Evolutionary conservation across 1,140 invertebrate species (phyloP), one percentile per base, ranked within the genome.

Genomic region (Drosophila ficusphila): DNA sequence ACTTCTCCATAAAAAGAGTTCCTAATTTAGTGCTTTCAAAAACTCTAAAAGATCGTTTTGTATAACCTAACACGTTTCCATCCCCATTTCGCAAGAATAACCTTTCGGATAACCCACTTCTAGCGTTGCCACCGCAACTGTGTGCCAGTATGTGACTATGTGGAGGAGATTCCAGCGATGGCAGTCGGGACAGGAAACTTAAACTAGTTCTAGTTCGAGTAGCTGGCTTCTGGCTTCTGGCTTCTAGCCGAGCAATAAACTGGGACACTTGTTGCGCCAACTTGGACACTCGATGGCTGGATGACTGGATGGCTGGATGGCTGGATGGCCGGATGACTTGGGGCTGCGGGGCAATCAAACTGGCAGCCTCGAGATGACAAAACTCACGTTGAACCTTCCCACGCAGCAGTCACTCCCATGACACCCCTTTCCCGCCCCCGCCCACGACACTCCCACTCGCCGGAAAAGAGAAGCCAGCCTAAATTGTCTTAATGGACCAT

Each of bases 401-500:
- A 86, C 82, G 82, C 82, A 75, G 46, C 39, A 19, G 39, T 33
- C 12, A 39, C 39, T 64, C 56, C 60, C 60, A 34, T 64, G 27
- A 21, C 49, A 12, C 21, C 21, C 49, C 51, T 7, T n/a, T 9
- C n/a, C 34, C 49, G 19, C 21, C 21, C 49, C 51, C 4, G 19
- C 12, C n/a, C 25, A 21, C 25, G 38, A 23, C 7, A 18, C 18
- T 38, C 31, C 39, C 52, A 21, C 36, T 9, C 18, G 12, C 25
- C 18, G 42, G 41, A 71, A 72, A 72, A 53, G 33, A 73, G 65
- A 69, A 61, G 79, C 67, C 82, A 75, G 81, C 69, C 77, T 75
- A 88, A 88, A 86, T 88, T 78, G 82, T 82, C 77, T 86, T 86
- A 86, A 86, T 86, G 76, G 74, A 86, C 82, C 82, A 88, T 88